Base-by-base conservation (phyloP, 2,888 invertebrate species). In the Scaptomyza polygonia region DNA sequence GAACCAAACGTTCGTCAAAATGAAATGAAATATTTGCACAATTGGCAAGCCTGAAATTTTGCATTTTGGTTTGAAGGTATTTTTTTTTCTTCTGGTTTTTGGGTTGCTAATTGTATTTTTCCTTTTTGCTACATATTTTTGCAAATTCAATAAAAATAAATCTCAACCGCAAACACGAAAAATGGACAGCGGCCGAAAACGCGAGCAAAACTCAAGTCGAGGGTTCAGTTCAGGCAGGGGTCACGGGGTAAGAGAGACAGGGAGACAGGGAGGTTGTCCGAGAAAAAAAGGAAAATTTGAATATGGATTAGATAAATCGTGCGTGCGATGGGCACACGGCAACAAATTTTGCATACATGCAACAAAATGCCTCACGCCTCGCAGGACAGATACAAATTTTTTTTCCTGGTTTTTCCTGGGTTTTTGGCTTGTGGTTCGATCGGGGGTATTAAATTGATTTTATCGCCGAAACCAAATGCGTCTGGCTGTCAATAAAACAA, bases 131-230 rank as follows among this genome's bases (percentile, higher is more conserved):
- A n/a, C n/a, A n/a, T n/a, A 9, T 39, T 80, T 73, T 63, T 55
- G 87, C 79, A 84, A 84, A 86, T 86, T 81, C 82, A 88, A 83
- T 83, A 71, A 84, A 83, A 77, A 80, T 86, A 84, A 83, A 83
- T 88, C 83, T 62, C 21, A 77, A 83, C 86, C 84, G 83, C 83
- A 83, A 88, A 83, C 84, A 83, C 84, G 86, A 40, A 39, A 69
- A 59, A 9, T 39, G 80, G 86, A 61, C 79, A 72, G 51, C 65
- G 63, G 57, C 43, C 79, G 25, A 55, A 30, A 11, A 30, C n/a
- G 30, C 4, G 14, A 34, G 32, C n/a, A 36, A 36, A 21, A 34
- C 49, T 25, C 30, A 51, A 44, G 29, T 53, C 43, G 48, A 71
- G 65, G 62, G 49, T 57, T 42, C 44, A 9, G 1, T 12, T 8